Evolutionary conservation across 2,888 invertebrate genomes (phyloP), one percentile per base, ranked within the genome.

Genomic region (Pandemis corylana): DNA sequence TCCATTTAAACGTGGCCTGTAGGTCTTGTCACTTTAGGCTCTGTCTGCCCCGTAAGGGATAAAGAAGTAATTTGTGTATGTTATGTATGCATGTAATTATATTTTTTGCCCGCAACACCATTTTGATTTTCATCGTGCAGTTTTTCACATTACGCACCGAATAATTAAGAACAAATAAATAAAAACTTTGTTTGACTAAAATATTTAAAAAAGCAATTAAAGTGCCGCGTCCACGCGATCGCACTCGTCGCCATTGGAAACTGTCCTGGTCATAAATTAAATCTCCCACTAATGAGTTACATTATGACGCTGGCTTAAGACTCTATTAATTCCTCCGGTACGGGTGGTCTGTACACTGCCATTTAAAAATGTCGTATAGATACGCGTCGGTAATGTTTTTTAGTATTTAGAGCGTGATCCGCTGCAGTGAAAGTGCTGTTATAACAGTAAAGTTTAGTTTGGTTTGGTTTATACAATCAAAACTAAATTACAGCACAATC

Each of bases 191-290:
- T 56, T 20, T 56, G 5, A 20, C 7, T 15, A 12, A 10, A 46
- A 9, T 9, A 20, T 56, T 56, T n/a, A 49, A 49, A 46, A 65
- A n/a, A 46, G 9, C n/a, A n/a, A 66, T n/a, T n/a, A n/a, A 49
- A 65, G 72, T 78, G 74, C 80, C 82, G 72, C 80, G 78, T 84
- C 82, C 79, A 79, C 28, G 59, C 69, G 74, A 63, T 68, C 62
- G 75, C 64, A 41, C 62, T 82, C 71, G 77, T 62, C 75, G 46
- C 20, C 75, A 77, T 82, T 83, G 83, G 82, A 84, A 85, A 85
- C 83, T 86, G 85, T 86, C 87, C 84, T 82, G 78, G 76, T 82
- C 83, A 90, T 89, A 91, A 90, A 92, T 93, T 90, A 88, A 88
- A 88, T 84, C 80, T 78, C 76, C 75, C 83, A 82, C 87, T 92